Conservation (phyloP, 64 coral and sea anemone species). For the Dendronephthya gigantea region DNA sequence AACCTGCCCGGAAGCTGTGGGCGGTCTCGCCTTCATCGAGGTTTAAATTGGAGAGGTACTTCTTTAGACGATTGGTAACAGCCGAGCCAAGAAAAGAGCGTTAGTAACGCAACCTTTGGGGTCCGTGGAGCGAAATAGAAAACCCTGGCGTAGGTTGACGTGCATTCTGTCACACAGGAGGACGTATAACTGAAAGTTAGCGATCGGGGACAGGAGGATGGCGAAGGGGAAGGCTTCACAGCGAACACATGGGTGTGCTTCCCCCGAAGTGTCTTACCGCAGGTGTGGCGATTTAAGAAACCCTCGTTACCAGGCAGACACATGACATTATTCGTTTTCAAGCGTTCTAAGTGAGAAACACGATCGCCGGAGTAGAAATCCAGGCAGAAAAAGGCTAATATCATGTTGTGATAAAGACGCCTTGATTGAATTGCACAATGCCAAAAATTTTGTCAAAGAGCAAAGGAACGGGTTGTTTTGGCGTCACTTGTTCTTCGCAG, state of each 20-base stretch:
- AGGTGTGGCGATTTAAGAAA: no score
- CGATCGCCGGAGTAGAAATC: conserved; percentile 38
- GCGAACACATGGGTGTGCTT: neutral
- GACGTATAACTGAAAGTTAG: conserved; percentile 6
- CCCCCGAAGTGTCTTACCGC: neutral
- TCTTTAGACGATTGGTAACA: neutral
- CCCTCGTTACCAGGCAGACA: neutral
- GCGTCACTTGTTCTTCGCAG: no score
- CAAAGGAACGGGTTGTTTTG: neutral
- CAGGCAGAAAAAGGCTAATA: conserved; percentile 20
- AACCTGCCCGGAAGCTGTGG: conserved; percentile 9
- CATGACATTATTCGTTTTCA: neutral
- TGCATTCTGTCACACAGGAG: conserved; percentile 4
- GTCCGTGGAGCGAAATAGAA: conserved; percentile 3
- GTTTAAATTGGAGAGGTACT: neutral
- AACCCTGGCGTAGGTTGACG: neutral
- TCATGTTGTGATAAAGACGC: neutral
- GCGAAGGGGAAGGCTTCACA: neutral
- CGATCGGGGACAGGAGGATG: neutral
- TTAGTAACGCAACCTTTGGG: neutral
- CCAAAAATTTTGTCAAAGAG: conserved; percentile 1
- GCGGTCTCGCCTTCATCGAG: conserved; percentile 14
- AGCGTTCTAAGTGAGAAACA: conserved; percentile 23
- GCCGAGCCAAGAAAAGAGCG: conserved; percentile 15
- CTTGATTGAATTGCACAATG: conserved; percentile 5